phyloP scores from a whole-genome alignment of 2,888 invertebrate species.

The Drosophila infuscata region DNA sequence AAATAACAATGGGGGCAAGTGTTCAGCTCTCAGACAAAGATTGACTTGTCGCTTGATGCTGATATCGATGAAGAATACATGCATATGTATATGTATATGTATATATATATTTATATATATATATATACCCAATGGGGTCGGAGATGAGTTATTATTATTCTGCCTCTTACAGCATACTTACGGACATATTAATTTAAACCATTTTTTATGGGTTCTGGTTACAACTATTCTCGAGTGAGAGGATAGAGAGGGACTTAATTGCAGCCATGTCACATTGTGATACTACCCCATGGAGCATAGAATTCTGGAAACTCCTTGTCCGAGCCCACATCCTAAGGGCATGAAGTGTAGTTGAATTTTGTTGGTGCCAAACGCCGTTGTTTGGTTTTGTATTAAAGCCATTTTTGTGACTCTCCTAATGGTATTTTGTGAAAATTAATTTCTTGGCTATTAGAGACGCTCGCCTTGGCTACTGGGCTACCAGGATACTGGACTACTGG shows the following conservation, averaged over 20 bases:
- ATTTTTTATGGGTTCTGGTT: background rate
- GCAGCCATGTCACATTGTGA: background rate
- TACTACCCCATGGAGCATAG: constrained; percentile 9
- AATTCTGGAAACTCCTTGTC: constrained; percentile 4
- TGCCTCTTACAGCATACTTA: background rate
- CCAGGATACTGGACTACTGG: background rate
- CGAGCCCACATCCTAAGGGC: constrained; percentile 23
- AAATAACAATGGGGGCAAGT: background rate
- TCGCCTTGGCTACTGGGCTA: background rate
- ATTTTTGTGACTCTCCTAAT: constrained; percentile 79
- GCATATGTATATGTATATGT: background rate
- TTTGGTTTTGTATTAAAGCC: constrained; percentile 77
- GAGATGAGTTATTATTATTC: background rate
- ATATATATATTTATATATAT: background rate
- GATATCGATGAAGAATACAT: background rate
- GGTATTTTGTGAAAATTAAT: constrained; percentile 77
- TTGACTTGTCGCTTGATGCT: background rate
- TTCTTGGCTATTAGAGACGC: constrained; percentile 73
- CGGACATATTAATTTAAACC: background rate
- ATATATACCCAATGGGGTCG: background rate
- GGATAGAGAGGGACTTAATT: constrained; percentile 1
- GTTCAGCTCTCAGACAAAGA: background rate
- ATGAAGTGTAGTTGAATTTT: background rate
- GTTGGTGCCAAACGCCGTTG: constrained; percentile 42
- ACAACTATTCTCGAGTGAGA: background rate